Conservation (phyloP, 2,888 invertebrate species). For the Galeruca laticollis region DNA sequence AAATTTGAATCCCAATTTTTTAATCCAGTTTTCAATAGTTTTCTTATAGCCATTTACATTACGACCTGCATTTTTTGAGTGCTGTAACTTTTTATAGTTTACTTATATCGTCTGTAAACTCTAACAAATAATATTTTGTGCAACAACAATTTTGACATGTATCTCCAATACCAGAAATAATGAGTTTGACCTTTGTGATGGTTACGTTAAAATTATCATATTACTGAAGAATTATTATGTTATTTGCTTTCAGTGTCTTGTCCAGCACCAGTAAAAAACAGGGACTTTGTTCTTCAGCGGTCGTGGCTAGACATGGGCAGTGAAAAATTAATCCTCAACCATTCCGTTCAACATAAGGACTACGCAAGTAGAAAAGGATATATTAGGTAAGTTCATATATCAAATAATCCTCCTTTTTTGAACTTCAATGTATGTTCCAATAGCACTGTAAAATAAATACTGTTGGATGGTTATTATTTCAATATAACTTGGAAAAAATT, state of each 20-base stretch:
- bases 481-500: conserved; percentile 15
- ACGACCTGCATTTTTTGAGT: too few relatives aligned
- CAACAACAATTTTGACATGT: too few relatives aligned
- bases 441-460: too few relatives aligned
- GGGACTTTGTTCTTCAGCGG: conserved; percentile 92
- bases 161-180: not conserved
- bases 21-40: too few relatives aligned
- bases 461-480: not conserved
- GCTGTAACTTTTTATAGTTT: too few relatives aligned
- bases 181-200: too few relatives aligned
- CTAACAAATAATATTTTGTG: too few relatives aligned
- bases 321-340: conserved; percentile 90
- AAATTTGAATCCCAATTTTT: too few relatives aligned
- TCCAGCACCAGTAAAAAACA: conserved; percentile 87
- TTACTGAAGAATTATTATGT: not conserved
- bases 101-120: too few relatives aligned
- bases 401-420: too few relatives aligned
- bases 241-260: conserved; percentile 77
- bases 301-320: conserved; percentile 90
- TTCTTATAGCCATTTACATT: too few relatives aligned
- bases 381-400: conserved; percentile 71
- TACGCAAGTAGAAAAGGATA: conserved; percentile 86
- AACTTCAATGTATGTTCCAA: too few relatives aligned
- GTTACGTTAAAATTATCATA: not conserved
- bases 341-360: conserved; percentile 89